Base-by-base conservation (phyloP, 2,888 invertebrate genomes). In the Leptothorax acervorum region DNA sequence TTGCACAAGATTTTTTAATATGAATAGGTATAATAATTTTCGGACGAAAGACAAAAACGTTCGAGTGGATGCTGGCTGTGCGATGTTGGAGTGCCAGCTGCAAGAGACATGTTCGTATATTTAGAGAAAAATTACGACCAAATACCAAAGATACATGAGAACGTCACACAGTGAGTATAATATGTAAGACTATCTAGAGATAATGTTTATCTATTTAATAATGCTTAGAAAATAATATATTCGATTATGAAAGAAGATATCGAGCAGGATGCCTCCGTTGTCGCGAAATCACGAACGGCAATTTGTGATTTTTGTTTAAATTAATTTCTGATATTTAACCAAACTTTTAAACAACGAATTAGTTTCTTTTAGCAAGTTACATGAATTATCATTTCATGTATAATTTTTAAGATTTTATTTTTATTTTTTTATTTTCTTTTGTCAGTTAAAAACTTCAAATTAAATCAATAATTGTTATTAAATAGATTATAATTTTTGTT, bases 71-170 rank as follows among this genome's bases (percentile, higher is more conserved):
- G 73, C 62, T 82, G 71, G 75, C 75, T 87, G 86, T 81, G 84
- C 83, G 88, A 85, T 82, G 12, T 55, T 68, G 42, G 79, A 76
- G 81, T 84, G 86, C 87, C 87, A 89, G 86, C 89, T 90, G 74
- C 70, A 39, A 90, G 84, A 89, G 81, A 86, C 42, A 6, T 51
- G 57, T 87, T 84, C 93, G 92, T 94, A 93, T 91, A 93, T 93
- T 92, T 91, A 92, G 89, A 92, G 88, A 86, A 89, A 91, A 93
- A 93, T 93, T 90, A 90, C 91, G 91, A 94, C 93, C 92, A 90
- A 92, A 94, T 94, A 95, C 95, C 95, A 95, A 95, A 95, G 95
- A 95, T 94, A 91, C 91, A 92, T 88, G 92, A 92, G 92, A 94
- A 92, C 90, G 90, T 94, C 93, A 93, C 92, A 90, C 88, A 88